Evolutionary conservation across 2,888 invertebrate species (phyloP).

Genomic region (Bedellia somnulentella): DNA sequence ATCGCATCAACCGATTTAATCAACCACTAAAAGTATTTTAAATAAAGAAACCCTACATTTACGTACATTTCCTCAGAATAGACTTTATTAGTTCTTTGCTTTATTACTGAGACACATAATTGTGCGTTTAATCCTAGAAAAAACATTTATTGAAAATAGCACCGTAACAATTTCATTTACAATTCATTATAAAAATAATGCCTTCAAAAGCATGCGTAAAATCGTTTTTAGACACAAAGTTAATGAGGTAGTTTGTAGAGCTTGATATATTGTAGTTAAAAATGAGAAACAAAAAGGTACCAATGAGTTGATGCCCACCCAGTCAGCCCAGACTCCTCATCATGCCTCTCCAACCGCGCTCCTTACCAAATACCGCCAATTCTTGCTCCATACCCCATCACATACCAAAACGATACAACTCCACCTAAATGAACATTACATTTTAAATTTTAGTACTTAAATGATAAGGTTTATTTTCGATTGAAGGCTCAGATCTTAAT

Average conservation of each 20-base stretch:
- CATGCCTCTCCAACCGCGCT: constrained; percentile 35
- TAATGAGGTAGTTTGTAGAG: no score
- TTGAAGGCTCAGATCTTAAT: constrained; percentile 19
- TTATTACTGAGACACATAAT: no score
- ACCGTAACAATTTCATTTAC: no score
- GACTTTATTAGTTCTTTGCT: constrained; percentile 10
- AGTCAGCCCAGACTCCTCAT: constrained; percentile 30
- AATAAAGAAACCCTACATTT: not conserved
- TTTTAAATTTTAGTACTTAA: constrained; percentile 18
- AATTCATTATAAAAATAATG: no score
- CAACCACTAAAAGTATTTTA: not conserved
- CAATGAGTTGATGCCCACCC: constrained; percentile 50
- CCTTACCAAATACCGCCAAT: constrained; percentile 58
- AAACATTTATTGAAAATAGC: no score
- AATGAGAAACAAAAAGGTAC: constrained; percentile 31
- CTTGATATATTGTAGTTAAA: no score
- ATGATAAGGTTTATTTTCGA: constrained; percentile 16
- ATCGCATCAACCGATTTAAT: no score
- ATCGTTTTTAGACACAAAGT: no score
- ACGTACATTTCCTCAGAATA: constrained; percentile 23
- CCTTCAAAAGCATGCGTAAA: no score
- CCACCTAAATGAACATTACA: constrained; percentile 12
- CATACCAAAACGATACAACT: constrained; percentile 30
- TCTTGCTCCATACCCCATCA: constrained; percentile 35
- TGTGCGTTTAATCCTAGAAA: no score